Percentiles rank a stretch among this genome's conserved stretches.
Conservation (phyloP, 2,888 invertebrate species). For the Hipparchia sbordonii region DNA sequence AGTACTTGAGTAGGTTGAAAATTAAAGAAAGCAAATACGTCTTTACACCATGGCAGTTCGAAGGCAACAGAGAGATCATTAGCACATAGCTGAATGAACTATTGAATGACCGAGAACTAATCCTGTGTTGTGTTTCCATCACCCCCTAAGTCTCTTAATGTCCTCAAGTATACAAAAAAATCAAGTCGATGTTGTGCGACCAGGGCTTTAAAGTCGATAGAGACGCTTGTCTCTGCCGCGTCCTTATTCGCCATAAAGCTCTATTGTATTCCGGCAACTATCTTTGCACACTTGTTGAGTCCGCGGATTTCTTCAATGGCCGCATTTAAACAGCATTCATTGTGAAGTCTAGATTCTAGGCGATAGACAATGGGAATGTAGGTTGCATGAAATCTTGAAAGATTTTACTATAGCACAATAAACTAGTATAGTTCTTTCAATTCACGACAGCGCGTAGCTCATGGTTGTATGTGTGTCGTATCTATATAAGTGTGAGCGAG, state of each 20-base stretch:
- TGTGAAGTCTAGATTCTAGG: slow-evolving; percentile 4
- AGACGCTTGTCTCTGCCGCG: slow-evolving; percentile 32
- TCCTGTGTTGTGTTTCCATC: too few species aligned
- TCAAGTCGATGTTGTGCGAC: background rate
- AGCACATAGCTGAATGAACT: too few species aligned
- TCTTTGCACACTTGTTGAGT: slow-evolving; percentile 33
- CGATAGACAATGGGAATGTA: slow-evolving; percentile 20
- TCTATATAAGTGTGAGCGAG: too few species aligned
- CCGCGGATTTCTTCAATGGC: slow-evolving; percentile 20
- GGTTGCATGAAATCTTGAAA: slow-evolving; percentile 15
- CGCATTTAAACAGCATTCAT: slow-evolving; percentile 9
- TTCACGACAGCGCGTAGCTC: too few species aligned
- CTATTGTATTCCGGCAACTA: slow-evolving; percentile 22
- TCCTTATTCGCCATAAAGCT: slow-evolving; percentile 36
- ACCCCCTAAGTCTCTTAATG: too few species aligned
- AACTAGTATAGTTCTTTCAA: background rate
- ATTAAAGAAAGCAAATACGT: too few species aligned
- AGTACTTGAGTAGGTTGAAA: too few species aligned
- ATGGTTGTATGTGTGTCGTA: too few species aligned
- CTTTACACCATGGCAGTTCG: too few species aligned
- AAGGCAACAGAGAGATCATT: too few species aligned
- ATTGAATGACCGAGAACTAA: too few species aligned
- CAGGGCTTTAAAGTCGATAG: slow-evolving; percentile 5
- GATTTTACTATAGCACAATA: background rate
- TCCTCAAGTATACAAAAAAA: background rate